Percentiles rank a stretch among this genome's conserved stretches.
Evolutionary conservation across 2,113 vertebrate genomes (phyloP).

Genomic region (Papio anubis): DNA sequence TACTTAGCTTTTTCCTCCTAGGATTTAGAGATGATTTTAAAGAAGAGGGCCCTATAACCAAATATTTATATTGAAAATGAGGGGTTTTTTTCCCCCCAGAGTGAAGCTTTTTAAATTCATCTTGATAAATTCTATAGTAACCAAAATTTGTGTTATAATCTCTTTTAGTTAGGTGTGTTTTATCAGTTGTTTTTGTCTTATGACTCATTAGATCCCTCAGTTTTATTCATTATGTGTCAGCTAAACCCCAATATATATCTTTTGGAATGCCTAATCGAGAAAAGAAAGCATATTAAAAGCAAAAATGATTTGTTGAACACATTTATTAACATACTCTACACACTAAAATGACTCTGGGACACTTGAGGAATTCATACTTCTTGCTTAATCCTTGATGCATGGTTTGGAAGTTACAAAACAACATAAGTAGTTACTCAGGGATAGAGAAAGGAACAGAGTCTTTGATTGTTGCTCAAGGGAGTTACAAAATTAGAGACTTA

Average conservation of each 20-base stretch:
- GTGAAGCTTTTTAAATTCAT: neutral
- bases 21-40: neutral
- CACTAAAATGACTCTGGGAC: neutral
- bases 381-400: neutral
- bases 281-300: neutral
- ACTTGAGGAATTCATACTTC: neutral
- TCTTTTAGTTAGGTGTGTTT: neutral
- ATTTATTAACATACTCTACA: neutral
- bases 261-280: neutral
- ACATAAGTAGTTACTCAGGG: neutral
- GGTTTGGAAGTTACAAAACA: neutral
- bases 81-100: neutral
- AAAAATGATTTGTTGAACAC: neutral
- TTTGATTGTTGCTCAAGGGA: neutral
- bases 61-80: neutral
- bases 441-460: neutral
- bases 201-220: neutral
- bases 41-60: neutral
- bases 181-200: slow-evolving; percentile 4
- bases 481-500: neutral
- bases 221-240: neutral
- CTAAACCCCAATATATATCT: neutral
- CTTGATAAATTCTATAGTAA: neutral
- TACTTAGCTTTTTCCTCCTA: neutral
- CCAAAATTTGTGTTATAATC: neutral